A percentile compares a stretch with the other conserved stretches of the same genome.
phyloP scores from a whole-genome alignment of 1,140 invertebrate species.

The Anagrus nilaparvatae region DNA sequence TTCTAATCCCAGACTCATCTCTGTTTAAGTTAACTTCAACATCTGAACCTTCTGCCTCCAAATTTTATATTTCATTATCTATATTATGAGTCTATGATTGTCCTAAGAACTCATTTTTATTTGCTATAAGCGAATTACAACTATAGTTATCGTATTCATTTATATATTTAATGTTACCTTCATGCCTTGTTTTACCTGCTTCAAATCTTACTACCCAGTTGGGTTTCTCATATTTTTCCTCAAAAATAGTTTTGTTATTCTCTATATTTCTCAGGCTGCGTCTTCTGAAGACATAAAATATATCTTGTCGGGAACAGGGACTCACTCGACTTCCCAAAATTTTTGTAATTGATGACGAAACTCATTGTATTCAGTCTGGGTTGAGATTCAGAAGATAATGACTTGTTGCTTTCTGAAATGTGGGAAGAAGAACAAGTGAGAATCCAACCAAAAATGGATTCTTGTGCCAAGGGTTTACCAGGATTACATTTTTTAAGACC shows the following conservation, averaged over 20 bases:
- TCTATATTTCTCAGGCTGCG: conserved; percentile 14
- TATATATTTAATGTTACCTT: not conserved
- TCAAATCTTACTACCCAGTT: conserved; percentile 17
- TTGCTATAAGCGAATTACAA: not conserved
- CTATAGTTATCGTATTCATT: not conserved
- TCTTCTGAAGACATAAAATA: conserved; percentile 14
- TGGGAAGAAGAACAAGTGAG: no score
- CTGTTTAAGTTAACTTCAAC: not conserved
- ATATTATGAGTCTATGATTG: conserved; percentile 11
- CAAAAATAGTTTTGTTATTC: conserved; percentile 14
- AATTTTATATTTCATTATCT: conserved; percentile 4
- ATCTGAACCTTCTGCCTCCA: conserved; percentile 11
- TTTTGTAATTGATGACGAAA: conserved; percentile 10
- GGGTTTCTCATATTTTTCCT: conserved; percentile 15
- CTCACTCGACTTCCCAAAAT: conserved; percentile 9
- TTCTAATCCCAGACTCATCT: conserved; percentile 18
- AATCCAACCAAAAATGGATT: no score
- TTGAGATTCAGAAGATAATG: no score
- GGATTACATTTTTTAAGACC: no score
- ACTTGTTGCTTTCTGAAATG: no score
- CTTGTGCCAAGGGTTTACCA: not conserved
- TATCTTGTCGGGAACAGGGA: conserved; percentile 12
- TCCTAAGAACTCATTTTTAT: conserved; percentile 8
- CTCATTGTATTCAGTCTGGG: no score
- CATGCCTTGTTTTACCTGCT: conserved; percentile 4